phyloP scores from a whole-genome alignment of 2,888 invertebrate species.

The Pachydiplax longipennis region DNA sequence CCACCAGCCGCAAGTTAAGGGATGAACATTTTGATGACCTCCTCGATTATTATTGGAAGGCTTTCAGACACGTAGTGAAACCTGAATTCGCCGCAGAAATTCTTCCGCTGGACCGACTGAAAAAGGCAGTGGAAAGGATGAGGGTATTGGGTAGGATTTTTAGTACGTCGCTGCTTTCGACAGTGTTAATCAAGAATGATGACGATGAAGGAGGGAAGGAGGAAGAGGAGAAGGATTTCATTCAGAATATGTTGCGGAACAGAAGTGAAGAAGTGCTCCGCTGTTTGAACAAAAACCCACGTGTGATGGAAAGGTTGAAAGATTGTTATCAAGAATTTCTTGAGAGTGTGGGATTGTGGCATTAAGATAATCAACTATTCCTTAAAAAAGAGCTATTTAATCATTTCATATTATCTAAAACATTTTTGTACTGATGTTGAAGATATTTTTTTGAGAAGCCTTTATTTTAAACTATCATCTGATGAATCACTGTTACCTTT shows the following conservation, averaged over 20 bases:
- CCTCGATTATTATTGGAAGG: not conserved
- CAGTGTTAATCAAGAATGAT: not conserved
- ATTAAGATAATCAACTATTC: not conserved
- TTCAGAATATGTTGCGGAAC: not conserved
- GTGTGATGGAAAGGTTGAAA: not conserved
- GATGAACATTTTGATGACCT: not conserved
- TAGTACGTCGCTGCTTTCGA: not conserved
- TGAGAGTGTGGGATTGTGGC: slow-evolving; percentile 11
- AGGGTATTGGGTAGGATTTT: not conserved
- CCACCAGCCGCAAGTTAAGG: not conserved
- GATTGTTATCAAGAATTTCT: slow-evolving; percentile 11
- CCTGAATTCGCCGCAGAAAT: not conserved
- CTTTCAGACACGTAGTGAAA: not conserved
- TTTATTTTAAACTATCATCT: no score
- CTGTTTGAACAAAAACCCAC: not conserved
- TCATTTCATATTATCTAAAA: no score
- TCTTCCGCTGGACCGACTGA: not conserved
- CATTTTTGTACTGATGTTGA: no score
- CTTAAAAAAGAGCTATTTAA: no score
- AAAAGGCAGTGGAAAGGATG: not conserved
- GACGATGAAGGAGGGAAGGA: not conserved
- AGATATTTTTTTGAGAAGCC: no score
- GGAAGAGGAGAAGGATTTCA: not conserved
- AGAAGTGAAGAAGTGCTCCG: not conserved
- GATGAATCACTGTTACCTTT: no score